Base-by-base conservation (phyloP, 30 jellyfish, hydroid and myxozoan species). In the Phacellophora camtschatica region DNA sequence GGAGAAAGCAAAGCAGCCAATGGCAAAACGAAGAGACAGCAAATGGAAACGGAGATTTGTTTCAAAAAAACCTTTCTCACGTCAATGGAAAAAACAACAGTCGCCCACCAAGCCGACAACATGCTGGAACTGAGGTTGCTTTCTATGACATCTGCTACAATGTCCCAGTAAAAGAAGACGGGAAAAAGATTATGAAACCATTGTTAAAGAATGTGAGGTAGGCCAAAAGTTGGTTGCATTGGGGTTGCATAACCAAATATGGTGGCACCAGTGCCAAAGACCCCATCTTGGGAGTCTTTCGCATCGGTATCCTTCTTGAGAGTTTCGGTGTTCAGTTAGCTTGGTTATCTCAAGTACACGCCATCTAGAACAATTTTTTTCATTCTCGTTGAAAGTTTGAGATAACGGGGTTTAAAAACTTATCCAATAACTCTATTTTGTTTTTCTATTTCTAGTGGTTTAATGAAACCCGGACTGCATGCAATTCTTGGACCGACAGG, bases 401-500 rank as follows among this genome's bases (percentile, higher is more conserved):
- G n/a, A n/a, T n/a, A n/a, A n/a, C n/a, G n/a, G n/a, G n/a, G n/a
- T n/a, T n/a, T n/a, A n/a, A n/a, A n/a, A n/a, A n/a, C n/a, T n/a
- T n/a, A n/a, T n/a, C n/a, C n/a, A n/a, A n/a, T n/a, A n/a, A n/a
- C n/a, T n/a, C n/a, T n/a, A n/a, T n/a, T n/a, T n/a, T n/a, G n/a
- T n/a, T n/a, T 13, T 41, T 6, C 36, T 10, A 61, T 2, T 68
- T 72, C 31, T 58, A 94, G 99, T 67, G 99, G 99, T 23, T 45
- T 88, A 48, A 70, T 94, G 95, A 94, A 79, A 53, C 95, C 97
- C 36, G 99, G 99, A 8, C 80, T 94, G 10, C 90, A 94, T 71
- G 99, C 99, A 25, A 94, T 94, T 10, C 95, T 94, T 23, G 99
- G 99, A 32, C 99, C 99, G 45, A 94, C 99, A 20, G 99, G 99